Evolutionary conservation across 2,797 vertebrate genomes (phyloP).

Genomic region (Danio albolineatus): DNA sequence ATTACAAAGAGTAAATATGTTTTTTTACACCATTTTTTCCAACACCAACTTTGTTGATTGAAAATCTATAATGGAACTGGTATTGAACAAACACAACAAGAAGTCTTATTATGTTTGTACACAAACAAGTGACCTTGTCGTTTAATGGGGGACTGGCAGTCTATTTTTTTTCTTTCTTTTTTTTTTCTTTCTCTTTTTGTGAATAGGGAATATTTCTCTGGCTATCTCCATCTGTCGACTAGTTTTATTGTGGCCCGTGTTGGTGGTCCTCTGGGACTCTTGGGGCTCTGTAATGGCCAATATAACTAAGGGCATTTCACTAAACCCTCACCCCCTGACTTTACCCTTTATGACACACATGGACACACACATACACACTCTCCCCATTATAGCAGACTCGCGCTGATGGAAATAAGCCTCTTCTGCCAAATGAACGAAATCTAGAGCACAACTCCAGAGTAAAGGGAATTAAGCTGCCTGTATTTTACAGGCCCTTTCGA

Average conservation of each 20-base stretch:
- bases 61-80: not conserved
- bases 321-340: conserved; percentile 49
- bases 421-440: conserved; percentile 55
- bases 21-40: too few species aligned
- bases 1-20: too few species aligned
- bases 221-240: conserved; percentile 63
- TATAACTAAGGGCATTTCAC: conserved; percentile 58
- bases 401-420: conserved; percentile 42
- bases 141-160: conserved; percentile 47
- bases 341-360: conserved; percentile 31
- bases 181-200: conserved; percentile 34
- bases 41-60: too few species aligned
- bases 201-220: conserved; percentile 43
- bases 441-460: conserved; percentile 52
- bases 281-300: conserved; percentile 48
- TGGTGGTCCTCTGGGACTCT: conserved; percentile 50
- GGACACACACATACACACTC: conserved; percentile 24
- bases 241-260: conserved; percentile 55
- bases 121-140: conserved; percentile 59
- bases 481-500: conserved; percentile 40
- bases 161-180: conserved; percentile 45
- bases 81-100: not conserved
- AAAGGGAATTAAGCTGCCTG: conserved; percentile 44
- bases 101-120: conserved; percentile 44
- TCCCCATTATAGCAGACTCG: conserved; percentile 41